Evolutionary conservation across 1,140 invertebrate genomes (phyloP).

Genomic region (Wasmannia auropunctata): DNA sequence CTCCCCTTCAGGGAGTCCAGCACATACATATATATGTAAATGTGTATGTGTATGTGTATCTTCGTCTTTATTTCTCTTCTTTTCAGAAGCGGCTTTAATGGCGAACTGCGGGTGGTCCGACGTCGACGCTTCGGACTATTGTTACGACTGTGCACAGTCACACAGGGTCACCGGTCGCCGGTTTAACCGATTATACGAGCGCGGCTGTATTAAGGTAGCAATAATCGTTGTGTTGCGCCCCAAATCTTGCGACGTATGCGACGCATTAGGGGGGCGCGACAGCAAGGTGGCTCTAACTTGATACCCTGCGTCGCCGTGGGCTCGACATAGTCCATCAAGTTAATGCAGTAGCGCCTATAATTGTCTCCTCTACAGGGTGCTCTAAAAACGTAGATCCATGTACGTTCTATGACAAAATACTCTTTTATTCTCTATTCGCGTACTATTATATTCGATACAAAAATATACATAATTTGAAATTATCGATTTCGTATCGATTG

Average conservation of each 20-base stretch:
- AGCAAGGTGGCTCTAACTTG: conserved; percentile 46
- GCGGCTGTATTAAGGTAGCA: conserved; percentile 64
- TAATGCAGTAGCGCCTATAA: conserved; percentile 41
- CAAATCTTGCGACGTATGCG: conserved; percentile 55
- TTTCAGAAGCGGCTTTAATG: conserved; percentile 76
- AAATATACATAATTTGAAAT: conserved; percentile 12
- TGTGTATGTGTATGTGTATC: background rate
- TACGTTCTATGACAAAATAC: background rate
- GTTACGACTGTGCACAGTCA: conserved; percentile 68
- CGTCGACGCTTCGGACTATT: conserved; percentile 78
- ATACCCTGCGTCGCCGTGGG: background rate
- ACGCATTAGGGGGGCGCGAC: conserved; percentile 38
- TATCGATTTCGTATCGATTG: background rate
- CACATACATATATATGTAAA: background rate
- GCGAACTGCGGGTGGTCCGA: conserved; percentile 81
- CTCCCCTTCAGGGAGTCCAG: background rate
- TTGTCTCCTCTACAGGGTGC: background rate
- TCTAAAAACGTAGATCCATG: background rate
- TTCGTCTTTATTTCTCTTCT: conserved; percentile 45
- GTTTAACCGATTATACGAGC: conserved; percentile 67
- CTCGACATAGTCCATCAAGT: conserved; percentile 20
- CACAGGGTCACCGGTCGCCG: conserved; percentile 47
- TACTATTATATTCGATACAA: background rate
- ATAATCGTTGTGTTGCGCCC: conserved; percentile 53
- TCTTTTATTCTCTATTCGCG: background rate